phyloP scores from a whole-genome alignment of 2,797 vertebrate species.

The Cossypha polioptera region DNA sequence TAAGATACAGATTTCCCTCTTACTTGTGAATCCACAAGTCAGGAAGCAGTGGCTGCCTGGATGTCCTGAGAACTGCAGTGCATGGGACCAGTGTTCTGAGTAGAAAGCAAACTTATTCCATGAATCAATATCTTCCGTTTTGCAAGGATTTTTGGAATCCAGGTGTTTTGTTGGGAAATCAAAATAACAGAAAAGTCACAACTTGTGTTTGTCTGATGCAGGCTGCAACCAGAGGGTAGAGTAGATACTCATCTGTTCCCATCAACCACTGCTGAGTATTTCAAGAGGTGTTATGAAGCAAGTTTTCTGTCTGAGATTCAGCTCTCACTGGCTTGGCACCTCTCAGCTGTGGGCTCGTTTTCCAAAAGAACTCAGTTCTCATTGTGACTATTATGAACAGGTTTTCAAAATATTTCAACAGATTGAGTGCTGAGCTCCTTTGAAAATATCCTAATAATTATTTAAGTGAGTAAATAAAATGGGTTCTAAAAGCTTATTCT shows the following conservation, averaged over 20 bases:
- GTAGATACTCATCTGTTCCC: neutral
- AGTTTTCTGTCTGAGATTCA: slow-evolving; percentile 21
- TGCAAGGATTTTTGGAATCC: neutral
- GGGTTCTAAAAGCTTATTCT: neutral
- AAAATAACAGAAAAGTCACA: neutral
- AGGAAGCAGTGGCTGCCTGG: neutral
- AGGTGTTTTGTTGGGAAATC: neutral
- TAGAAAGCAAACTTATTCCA: neutral
- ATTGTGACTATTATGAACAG: neutral
- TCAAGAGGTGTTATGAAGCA: neutral
- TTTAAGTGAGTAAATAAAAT: slow-evolving; percentile 9
- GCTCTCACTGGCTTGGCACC: neutral
- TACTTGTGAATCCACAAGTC: neutral
- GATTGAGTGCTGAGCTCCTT: neutral
- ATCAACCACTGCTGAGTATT: neutral
- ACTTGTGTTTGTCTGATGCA: neutral
- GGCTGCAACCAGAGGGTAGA: neutral
- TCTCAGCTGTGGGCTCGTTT: neutral
- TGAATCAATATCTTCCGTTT: neutral
- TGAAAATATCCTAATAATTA: neutral
- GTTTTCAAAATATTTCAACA: slow-evolving; percentile 48
- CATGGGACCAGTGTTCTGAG: neutral
- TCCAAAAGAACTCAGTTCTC: neutral
- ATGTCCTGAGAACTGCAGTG: neutral
- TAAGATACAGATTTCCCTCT: neutral